Base-by-base conservation (phyloP, 2,888 invertebrate species). In the Oxytorus armatus region DNA sequence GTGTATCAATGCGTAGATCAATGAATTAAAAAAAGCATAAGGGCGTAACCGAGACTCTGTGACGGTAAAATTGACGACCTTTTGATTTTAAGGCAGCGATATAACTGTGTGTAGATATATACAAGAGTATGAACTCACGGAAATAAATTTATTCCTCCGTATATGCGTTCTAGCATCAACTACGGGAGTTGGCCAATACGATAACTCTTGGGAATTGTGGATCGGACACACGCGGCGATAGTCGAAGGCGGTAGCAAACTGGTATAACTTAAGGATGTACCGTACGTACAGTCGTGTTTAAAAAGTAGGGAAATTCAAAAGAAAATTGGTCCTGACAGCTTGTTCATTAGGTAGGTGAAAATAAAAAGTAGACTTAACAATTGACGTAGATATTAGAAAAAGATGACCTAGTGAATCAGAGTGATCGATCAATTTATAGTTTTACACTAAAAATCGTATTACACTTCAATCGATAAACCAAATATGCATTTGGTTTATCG, bases 191-290 rank as follows among this genome's bases (percentile, higher is more conserved):
- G 10, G 66, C 66, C 66, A 73, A 78, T 78, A 78, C 72, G 65
- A 77, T 77, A 77, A 77, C 59, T 78, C 78, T 68, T 61, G 72
- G 68, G 66, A 73, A 78, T 78, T 68, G 73, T 68, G 72, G 36
- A 59, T 61, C 51, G 70, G 76, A 70, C 63, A 69, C 59, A 76
- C 76, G 68, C 75, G 49, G 75, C 57, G 75, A 75, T 49, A 68
- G 66, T 75, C 68, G 51, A 76, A 65, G 25, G 29, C 44, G 78
- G 73, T 68, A 68, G 69, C 55, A 5, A n/a, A 59, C 73, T 66
- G 33, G 65, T 44, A 44, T 69, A 65, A 73, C 59, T 73, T 73
- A n/a, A 14, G 14, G 33, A 61, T 61, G 14, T 23, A 61, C n/a
- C 25, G 25, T 33, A 3, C 3, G n/a, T 42, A 61, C 61, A 61